Conservation (phyloP, 2,797 vertebrate genomes). For the Coilia nasus region DNA sequence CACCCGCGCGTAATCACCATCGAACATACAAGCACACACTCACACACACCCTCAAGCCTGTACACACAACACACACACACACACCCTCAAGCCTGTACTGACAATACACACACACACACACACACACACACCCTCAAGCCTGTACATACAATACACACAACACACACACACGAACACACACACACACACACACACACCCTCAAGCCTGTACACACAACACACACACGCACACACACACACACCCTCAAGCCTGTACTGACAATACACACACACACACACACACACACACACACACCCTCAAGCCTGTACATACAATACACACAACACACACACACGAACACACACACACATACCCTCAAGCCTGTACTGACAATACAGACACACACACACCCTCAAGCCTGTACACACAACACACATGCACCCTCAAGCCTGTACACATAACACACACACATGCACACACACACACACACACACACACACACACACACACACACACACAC, state of each 20-base stretch:
- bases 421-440: too few relatives aligned
- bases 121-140: slow-evolving; percentile 22
- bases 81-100: not conserved
- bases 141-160: slow-evolving; percentile 40
- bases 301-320: too few relatives aligned
- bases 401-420: slow-evolving; percentile 15
- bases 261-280: slow-evolving; percentile 15
- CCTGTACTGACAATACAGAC: too few relatives aligned
- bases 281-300: not conserved
- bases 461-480: not conserved
- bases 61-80: not conserved
- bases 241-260: too few relatives aligned
- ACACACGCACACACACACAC: not conserved
- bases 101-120: slow-evolving; percentile 16
- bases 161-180: slow-evolving; percentile 35
- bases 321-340: slow-evolving; percentile 3
- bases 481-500: not conserved
- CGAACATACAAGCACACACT: not conserved
- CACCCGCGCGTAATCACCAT: not conserved
- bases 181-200: not conserved
- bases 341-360: not conserved
- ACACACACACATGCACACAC: not conserved
- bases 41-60: not conserved
- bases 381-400: not conserved
- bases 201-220: too few relatives aligned